A percentile compares a stretch with the other conserved stretches of the same genome.
Evolutionary conservation across 2,888 invertebrate species (phyloP).

Genomic region (Catotricha subobsoleta): DNA sequence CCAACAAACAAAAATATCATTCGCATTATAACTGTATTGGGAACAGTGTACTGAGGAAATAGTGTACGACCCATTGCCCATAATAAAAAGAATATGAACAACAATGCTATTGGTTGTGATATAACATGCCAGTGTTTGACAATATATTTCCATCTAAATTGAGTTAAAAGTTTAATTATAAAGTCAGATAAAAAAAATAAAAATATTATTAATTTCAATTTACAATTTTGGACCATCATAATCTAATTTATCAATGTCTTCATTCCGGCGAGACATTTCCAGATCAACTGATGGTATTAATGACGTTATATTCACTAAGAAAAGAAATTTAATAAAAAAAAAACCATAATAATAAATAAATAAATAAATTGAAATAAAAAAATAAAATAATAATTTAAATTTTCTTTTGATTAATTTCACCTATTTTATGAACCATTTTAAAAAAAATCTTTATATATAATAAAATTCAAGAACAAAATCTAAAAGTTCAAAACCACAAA

Average conservation of each 20-base stretch:
- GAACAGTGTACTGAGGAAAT: constrained; percentile 21
- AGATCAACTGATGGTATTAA: constrained; percentile 8
- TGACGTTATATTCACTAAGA: background rate
- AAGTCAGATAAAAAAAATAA: background rate
- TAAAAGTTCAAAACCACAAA: too few species aligned
- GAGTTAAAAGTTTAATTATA: background rate
- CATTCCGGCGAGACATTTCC: constrained; percentile 6
- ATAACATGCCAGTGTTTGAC: constrained; percentile 21
- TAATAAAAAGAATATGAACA: constrained; percentile 22
- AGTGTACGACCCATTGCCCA: constrained; percentile 28
- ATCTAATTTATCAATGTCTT: background rate
- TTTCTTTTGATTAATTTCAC: too few species aligned
- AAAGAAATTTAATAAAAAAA: background rate
- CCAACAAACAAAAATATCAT: constrained; percentile 26
- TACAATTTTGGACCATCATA: constrained; percentile 10
- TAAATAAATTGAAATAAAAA: background rate
- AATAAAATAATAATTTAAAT: too few species aligned
- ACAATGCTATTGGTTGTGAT: constrained; percentile 24
- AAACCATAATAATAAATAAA: background rate
- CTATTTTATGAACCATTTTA: too few species aligned
- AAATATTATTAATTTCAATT: background rate
- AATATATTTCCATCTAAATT: constrained; percentile 23
- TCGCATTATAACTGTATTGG: constrained; percentile 23
- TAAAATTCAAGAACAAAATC: too few species aligned
- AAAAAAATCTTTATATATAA: too few species aligned